A percentile compares a stretch with the other conserved stretches of the same genome.
Evolutionary conservation across 2,888 invertebrate genomes (phyloP).

Genomic region (Stegophylla sp.): DNA sequence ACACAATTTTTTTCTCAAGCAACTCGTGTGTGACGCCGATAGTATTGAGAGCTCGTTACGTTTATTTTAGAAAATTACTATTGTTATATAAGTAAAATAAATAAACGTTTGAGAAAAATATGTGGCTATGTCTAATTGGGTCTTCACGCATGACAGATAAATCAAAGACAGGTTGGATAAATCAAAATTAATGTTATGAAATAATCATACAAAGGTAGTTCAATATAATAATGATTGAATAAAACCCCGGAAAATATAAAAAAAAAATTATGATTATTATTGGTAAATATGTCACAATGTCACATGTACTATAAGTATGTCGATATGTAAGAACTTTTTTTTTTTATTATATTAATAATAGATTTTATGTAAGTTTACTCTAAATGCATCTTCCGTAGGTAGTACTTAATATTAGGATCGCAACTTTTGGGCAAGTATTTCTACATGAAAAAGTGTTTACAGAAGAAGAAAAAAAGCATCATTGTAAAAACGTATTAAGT

Average conservation of each 20-base stretch:
- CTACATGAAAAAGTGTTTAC: no score
- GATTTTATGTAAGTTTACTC: no score
- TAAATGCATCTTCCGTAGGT: no score
- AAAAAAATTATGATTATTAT: neutral
- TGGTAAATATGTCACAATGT: neutral
- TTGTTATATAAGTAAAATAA: constrained; percentile 43
- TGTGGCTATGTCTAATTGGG: constrained; percentile 50
- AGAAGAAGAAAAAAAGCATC: no score
- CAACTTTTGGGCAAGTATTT: no score
- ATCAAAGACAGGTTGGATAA: constrained; percentile 41
- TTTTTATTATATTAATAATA: no score
- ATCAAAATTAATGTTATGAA: constrained; percentile 42
- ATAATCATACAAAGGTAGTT: constrained; percentile 1
- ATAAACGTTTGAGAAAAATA: constrained; percentile 39
- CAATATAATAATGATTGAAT: constrained; percentile 21
- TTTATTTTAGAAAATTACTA: constrained; percentile 50
- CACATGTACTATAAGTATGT: neutral
- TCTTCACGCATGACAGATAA: constrained; percentile 52
- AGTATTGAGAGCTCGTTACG: constrained; percentile 16
- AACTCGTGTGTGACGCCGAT: constrained; percentile 51
- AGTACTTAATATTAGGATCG: no score
- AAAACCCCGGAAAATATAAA: constrained; percentile 30
- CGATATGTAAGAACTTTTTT: neutral
- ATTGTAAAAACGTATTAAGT: no score
- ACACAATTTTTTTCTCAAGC: constrained; percentile 20